Percentiles rank a stretch among this genome's conserved stretches.
Evolutionary conservation across 1,140 invertebrate genomes (phyloP).

Genomic region (Trichonephila inaurata): DNA sequence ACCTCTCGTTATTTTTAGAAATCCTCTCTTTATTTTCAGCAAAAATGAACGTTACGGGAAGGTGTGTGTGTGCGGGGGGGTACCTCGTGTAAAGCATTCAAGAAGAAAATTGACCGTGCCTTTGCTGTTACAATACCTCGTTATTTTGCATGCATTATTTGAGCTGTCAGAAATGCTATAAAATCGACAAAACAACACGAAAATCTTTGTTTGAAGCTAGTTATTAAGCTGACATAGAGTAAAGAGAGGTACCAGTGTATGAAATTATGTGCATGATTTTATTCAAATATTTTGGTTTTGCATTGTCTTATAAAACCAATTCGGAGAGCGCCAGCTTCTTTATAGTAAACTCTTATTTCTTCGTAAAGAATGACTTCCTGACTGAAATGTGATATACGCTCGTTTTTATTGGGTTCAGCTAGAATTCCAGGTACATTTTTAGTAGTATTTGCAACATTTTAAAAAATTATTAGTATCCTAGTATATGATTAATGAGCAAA

Average conservation of each 20-base stretch:
- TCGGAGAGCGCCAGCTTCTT: neutral
- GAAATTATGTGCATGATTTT: conserved; percentile 8
- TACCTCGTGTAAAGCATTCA: neutral
- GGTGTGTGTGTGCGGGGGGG: neutral
- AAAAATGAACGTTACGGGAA: neutral
- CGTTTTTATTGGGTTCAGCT: neutral
- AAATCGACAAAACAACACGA: neutral
- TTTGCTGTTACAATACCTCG: conserved; percentile 13
- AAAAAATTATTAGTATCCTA: no score
- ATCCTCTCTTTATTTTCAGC: neutral
- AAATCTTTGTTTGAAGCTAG: conserved; percentile 25
- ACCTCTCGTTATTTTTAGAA: neutral
- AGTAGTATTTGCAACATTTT: no score
- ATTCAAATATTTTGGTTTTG: conserved; percentile 20
- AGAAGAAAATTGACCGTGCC: conserved; percentile 11
- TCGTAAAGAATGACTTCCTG: neutral
- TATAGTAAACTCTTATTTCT: neutral
- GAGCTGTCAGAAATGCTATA: conserved; percentile 17
- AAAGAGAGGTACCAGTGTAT: conserved; percentile 6
- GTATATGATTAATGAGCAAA: no score
- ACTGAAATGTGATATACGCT: neutral
- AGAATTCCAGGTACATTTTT: neutral
- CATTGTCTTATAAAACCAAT: neutral
- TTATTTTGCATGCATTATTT: conserved; percentile 44
- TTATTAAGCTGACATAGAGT: conserved; percentile 21